Evolutionary conservation across 2,797 vertebrate species (phyloP), one percentile per base, ranked within the genome.

Genomic region (Bucorvus abyssinicus): DNA sequence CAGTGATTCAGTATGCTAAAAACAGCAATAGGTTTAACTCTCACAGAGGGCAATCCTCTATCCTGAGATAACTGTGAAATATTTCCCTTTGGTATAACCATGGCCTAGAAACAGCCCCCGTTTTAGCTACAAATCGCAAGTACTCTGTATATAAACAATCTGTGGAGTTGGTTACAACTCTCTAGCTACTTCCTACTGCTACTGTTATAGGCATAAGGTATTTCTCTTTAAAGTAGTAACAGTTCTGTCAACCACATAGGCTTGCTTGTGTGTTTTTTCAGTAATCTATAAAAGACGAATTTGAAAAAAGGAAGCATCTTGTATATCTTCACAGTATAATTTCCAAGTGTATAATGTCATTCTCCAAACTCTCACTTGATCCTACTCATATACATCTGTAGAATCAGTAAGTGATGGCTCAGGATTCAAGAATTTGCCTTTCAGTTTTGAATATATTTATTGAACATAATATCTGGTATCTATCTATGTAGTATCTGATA

Each of bases 191-290:
- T 67, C 11, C 6, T 30, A 16, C 8, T 67, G 5, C 36, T 71
- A 34, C 3, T 0, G 1, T 53, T 76, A 17, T 1, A 32, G 17
- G 14, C 6, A 3, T 60, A 67, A 84, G 20, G 7, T 36, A 12
- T 5, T 75, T 86, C 18, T 71, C 14, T 70, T 63, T 59, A 36
- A 75, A 57, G 7, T 45, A 38, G 4, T 45, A 38, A 34, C 38
- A 6, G 5, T 45, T 92, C 30, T 88, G 38, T 53, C 27, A 63
- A 13, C 50, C 83, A 47, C 23, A 27, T 38, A 79, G 4, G 9
- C 23, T 85, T 75, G 7, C 9, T 73, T 80, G 9, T 57, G 20
- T 2, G 2, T 69, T 91, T 18, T 79, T 82, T 34, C 26, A 59
- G 9, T 68, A 44, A 77, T 6, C 4, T 53, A 22, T 22, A 81